Evolutionary conservation across 37 sponge, comb jelly and placozoan genomes (phyloP).

Genomic region (Chondrilla cf. caribensis): DNA sequence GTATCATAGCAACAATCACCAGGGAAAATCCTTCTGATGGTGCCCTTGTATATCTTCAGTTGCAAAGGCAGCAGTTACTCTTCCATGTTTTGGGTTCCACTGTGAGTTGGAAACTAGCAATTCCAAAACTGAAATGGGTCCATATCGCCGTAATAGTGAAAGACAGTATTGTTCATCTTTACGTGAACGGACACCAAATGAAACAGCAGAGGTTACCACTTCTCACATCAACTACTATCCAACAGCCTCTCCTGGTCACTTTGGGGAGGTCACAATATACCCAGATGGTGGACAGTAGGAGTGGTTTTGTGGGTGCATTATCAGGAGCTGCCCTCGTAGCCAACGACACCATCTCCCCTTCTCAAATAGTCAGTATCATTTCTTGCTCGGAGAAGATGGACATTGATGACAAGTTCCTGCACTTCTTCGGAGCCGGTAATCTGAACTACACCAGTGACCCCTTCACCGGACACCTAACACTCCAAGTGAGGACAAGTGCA

Average conservation of each 20-base stretch:
- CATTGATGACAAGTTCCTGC: background rate
- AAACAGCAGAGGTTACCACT: background rate
- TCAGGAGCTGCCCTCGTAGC: slow-evolving; percentile 39
- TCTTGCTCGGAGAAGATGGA: slow-evolving; percentile 15
- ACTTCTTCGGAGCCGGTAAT: background rate
- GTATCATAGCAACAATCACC: slow-evolving; percentile 25
- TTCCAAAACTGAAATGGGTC: slow-evolving; percentile 26
- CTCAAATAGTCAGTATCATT: background rate
- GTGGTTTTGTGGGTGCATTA: slow-evolving; percentile 36
- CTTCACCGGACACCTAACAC: slow-evolving; percentile 31
- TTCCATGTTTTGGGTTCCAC: background rate
- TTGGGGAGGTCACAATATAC: background rate
- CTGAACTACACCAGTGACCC: background rate
- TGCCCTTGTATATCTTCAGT: background rate
- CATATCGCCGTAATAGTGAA: slow-evolving; percentile 47
- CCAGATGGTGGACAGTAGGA: background rate
- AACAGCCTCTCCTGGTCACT: background rate
- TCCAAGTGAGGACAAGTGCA: slow-evolving; percentile 10
- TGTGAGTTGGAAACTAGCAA: slow-evolving; percentile 32
- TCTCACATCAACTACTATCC: slow-evolving; percentile 8
- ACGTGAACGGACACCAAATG: slow-evolving; percentile 32
- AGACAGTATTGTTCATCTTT: background rate
- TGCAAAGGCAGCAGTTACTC: background rate
- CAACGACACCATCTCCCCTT: slow-evolving; percentile 15
- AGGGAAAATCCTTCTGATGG: too few relatives aligned